phyloP scores from a whole-genome alignment of 2,888 invertebrate species.

The Neria commutata region DNA sequence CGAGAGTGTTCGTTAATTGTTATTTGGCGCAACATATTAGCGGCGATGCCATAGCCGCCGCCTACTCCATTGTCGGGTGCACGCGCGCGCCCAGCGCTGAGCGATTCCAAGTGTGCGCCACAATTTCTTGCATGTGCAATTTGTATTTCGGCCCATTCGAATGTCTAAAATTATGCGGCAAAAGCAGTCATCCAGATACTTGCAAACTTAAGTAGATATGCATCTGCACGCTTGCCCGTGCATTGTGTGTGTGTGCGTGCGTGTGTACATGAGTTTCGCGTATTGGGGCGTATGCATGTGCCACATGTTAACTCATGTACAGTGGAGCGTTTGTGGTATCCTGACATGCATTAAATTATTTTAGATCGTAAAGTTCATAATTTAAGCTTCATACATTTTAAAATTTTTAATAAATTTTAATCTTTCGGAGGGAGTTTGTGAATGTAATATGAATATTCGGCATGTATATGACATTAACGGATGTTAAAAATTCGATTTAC shows the following conservation, averaged over 20 bases:
- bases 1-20: conserved; percentile 50
- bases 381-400: no score
- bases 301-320: no score
- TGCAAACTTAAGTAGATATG: background rate
- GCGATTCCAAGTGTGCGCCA: conserved; percentile 1
- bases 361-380: no score
- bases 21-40: conserved; percentile 44
- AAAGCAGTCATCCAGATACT: conserved; percentile 16
- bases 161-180: conserved; percentile 15
- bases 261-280: background rate
- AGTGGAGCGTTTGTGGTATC: no score
- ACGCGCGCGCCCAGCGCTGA: conserved; percentile 12
- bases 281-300: background rate
- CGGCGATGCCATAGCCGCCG: conserved; percentile 1
- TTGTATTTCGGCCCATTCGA: conserved; percentile 40
- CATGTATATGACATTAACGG: no score
- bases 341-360: no score
- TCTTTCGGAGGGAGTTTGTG: no score
- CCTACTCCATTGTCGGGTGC: background rate
- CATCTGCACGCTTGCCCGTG: conserved; percentile 8
- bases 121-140: conserved; percentile 42
- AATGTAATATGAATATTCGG: no score
- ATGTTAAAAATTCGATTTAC: no score
- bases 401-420: no score
- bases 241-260: background rate